Percentiles rank a stretch among this genome's conserved stretches.
These are phyloP conservation scores for Thera britannica DNA, from an alignment of 2,888 invertebrate species.

Conservation along the genomic window DNA sequence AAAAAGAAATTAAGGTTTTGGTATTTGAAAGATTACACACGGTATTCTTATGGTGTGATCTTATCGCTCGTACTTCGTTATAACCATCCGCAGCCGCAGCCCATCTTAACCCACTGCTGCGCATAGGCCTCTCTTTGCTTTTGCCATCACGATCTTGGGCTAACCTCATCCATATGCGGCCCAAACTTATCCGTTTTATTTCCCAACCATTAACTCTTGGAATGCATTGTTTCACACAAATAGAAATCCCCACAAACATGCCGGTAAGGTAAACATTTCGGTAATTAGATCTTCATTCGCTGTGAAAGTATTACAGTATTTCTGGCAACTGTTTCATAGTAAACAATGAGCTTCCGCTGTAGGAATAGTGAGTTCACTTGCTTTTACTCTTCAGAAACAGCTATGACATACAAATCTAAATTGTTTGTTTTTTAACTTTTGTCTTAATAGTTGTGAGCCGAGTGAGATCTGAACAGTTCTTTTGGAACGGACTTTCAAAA, in stretches of 20 bases:
- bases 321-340: constrained; percentile 27
- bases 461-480: background rate
- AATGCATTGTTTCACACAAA: background rate
- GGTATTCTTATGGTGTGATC: too few relatives aligned
- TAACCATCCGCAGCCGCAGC: too few relatives aligned
- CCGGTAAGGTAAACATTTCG: constrained; percentile 14
- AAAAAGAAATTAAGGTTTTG: too few relatives aligned
- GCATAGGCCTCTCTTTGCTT: too few relatives aligned
- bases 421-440: background rate
- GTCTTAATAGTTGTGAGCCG: too few relatives aligned
- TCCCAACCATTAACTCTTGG: background rate
- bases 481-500: too few relatives aligned
- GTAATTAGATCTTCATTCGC: constrained; percentile 32
- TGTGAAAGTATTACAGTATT: constrained; percentile 26
- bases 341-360: constrained; percentile 32
- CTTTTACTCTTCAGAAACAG: constrained; percentile 15
- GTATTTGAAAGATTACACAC: too few relatives aligned
- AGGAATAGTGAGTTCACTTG: constrained; percentile 17
- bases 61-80: too few relatives aligned
- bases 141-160: too few relatives aligned
- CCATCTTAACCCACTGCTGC: too few relatives aligned
- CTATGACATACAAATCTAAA: constrained; percentile 16
- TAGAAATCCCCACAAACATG: constrained; percentile 5
- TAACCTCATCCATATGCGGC: background rate
- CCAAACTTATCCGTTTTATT: background rate